Conservation (phyloP, 1,140 invertebrate genomes). For the Drosophila trapezifrons region DNA sequence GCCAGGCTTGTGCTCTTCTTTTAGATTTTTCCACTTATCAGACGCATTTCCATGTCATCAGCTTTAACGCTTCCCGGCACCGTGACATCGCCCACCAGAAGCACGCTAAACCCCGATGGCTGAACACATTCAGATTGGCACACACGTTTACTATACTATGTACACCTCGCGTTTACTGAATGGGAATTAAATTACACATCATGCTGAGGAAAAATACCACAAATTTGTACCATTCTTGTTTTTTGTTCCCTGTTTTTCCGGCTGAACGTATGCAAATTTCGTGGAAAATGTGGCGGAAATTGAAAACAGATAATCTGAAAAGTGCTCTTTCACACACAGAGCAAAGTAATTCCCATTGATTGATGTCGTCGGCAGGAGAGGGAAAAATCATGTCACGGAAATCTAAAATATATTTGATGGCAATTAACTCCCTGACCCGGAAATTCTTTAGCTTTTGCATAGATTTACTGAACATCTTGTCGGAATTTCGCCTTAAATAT, state of each 20-base stretch:
- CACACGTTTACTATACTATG: not conserved
- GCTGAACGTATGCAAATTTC: constrained; percentile 27
- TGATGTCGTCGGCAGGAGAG: constrained; percentile 6
- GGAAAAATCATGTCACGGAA: constrained; percentile 7
- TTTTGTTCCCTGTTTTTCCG: no score
- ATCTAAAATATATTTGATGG: constrained; percentile 15
- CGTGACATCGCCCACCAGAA: constrained; percentile 8
- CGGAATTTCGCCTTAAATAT: not conserved
- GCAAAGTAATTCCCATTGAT: constrained; percentile 28
- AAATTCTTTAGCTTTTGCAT: not conserved
- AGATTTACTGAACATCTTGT: not conserved
- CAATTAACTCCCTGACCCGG: constrained; percentile 19
- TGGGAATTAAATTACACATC: constrained; percentile 46
- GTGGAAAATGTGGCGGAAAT: constrained; percentile 37
- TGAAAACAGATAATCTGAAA: constrained; percentile 50
- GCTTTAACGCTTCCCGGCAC: constrained; percentile 33
- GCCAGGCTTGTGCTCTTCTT: not conserved
- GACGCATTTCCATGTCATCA: constrained; percentile 43
- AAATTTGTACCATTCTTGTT: constrained; percentile 17
- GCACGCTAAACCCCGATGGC: constrained; percentile 9
- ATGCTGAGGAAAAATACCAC: not conserved
- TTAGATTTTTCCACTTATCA: constrained; percentile 16
- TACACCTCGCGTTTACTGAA: constrained; percentile 25
- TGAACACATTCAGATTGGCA: constrained; percentile 18
- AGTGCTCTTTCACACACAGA: constrained; percentile 5